Evolutionary conservation across 1,140 invertebrate species (phyloP), one percentile per base, ranked within the genome.

Genomic region (Potamilus streckersoni): DNA sequence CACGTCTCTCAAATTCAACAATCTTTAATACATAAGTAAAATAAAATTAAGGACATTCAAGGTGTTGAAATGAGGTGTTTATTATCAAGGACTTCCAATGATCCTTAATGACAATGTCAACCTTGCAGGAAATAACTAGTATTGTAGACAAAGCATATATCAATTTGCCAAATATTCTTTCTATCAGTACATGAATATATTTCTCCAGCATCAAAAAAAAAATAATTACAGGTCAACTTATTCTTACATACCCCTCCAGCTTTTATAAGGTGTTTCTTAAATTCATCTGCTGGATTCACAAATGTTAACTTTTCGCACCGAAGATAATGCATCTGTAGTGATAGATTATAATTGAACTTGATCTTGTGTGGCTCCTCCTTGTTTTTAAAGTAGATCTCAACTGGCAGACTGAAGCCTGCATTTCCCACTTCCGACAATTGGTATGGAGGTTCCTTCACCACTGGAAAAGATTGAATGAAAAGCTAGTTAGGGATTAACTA

Each of bases 311-410:
- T 95, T 84, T 97, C 94, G 79, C 90, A 90, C 58, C 92, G 88
- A 68, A 93, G 91, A 83, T 93, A 93, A 79, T 90, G 92, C 1
- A 92, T 90, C 89, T 95, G 94, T 73, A 98, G 90, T 82, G 93
- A 92, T 64, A 99, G 91, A 89, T 98, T 96, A 91, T 98, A 98
- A 60, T 92, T 91, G 87, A 96, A 97, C 65, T 92, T 90, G 58
- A 97, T 94, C 85, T 94, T 96, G 85, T 96, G 96, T 23, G 95
- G 95, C 85, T 97, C 95, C 88, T 97, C 95, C 87, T 96, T 95
- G 87, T 95, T 97, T 79, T 94, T 95, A 80, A 98, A 93, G 87
- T 96, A 94, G 71, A 99, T 94, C 82, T 97, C 95, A 83, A 99
- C 97, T 3, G 94, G 94, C 66, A 98, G 91, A 61, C 92, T 91